A percentile compares a stretch with the other conserved stretches of the same genome.
These are phyloP conservation scores for Agonopterix alstromeriana DNA, from an alignment of 2,888 invertebrate genomes.

Conservation along the genomic window DNA sequence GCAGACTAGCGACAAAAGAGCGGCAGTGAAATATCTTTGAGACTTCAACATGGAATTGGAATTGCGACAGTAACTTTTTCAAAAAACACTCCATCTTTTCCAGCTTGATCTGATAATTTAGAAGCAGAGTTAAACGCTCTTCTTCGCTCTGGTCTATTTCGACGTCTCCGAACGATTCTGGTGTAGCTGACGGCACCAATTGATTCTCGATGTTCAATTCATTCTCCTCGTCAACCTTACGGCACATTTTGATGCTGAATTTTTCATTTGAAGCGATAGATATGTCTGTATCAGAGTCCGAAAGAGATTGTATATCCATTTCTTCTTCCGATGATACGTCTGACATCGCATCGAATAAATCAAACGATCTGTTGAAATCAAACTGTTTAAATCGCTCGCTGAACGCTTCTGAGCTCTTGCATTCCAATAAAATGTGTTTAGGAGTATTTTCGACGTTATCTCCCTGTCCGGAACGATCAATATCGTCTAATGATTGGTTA, in stretches of 20 bases:
- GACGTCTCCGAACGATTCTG: slow-evolving; percentile 59
- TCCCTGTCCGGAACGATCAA: slow-evolving; percentile 18
- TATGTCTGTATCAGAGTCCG: slow-evolving; percentile 48
- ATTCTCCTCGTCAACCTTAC: slow-evolving; percentile 2
- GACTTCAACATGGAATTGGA: slow-evolving; percentile 62
- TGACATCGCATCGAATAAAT: slow-evolving; percentile 45
- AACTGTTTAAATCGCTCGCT: slow-evolving; percentile 42
- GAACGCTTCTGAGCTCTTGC: slow-evolving; percentile 46
- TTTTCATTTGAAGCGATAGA: slow-evolving; percentile 29
- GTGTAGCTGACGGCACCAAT: slow-evolving; percentile 33
- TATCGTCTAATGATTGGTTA: slow-evolving; percentile 36
- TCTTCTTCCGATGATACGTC: slow-evolving; percentile 41
- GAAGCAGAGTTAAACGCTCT: slow-evolving; percentile 39
- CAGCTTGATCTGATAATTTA: slow-evolving; percentile 49
- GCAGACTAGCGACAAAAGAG: slow-evolving; percentile 32
- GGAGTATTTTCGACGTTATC: slow-evolving; percentile 57
- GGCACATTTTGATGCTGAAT: slow-evolving; percentile 8
- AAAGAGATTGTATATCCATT: slow-evolving; percentile 45
- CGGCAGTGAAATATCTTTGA: slow-evolving; percentile 53
- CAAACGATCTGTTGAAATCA: slow-evolving; percentile 54
- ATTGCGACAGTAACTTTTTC: slow-evolving; percentile 50
- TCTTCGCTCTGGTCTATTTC: slow-evolving; percentile 57
- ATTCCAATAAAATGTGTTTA: slow-evolving; percentile 49
- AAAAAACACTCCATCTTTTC: slow-evolving; percentile 49
- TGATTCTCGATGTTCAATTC: slow-evolving; percentile 21